A percentile compares a stretch with the other conserved stretches of the same genome.
Evolutionary conservation across 2,797 vertebrate genomes (phyloP).

Genomic region (Nannoperca obscura): DNA sequence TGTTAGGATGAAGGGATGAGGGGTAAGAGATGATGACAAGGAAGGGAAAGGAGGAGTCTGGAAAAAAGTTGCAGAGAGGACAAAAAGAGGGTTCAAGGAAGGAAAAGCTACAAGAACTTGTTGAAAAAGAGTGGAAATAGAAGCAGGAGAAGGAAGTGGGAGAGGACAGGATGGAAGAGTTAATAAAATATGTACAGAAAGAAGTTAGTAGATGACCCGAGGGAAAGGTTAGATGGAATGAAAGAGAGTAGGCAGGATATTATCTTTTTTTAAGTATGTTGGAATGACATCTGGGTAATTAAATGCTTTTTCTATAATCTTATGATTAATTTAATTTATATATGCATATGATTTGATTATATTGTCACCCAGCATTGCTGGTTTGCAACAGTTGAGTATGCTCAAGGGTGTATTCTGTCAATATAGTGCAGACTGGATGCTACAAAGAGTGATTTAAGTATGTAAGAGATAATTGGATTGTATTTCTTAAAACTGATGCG

Average conservation of each 20-base stretch:
- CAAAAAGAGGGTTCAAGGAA: not conserved
- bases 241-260: not conserved
- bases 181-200: not conserved
- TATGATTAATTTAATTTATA: not conserved
- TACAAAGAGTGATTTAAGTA: not conserved
- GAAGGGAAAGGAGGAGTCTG: not conserved
- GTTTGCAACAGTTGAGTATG: not conserved
- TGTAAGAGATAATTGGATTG: too few relatives aligned
- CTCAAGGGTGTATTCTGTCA: not conserved
- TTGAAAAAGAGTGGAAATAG: not conserved
- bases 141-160: not conserved
- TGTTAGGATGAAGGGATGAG: not conserved
- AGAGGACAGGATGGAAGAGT: not conserved
- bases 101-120: not conserved
- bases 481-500: too few relatives aligned
- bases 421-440: not conserved
- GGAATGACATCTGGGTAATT: not conserved
- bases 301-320: not conserved
- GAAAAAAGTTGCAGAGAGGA: not conserved
- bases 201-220: not conserved
- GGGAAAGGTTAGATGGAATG: not conserved
- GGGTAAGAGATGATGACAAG: not conserved
- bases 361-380: not conserved
- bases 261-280: not conserved
- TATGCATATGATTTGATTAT: not conserved